Conservation (phyloP, 37 sponge, comb jelly and placozoan species). For the Haliclona indistincta region DNA sequence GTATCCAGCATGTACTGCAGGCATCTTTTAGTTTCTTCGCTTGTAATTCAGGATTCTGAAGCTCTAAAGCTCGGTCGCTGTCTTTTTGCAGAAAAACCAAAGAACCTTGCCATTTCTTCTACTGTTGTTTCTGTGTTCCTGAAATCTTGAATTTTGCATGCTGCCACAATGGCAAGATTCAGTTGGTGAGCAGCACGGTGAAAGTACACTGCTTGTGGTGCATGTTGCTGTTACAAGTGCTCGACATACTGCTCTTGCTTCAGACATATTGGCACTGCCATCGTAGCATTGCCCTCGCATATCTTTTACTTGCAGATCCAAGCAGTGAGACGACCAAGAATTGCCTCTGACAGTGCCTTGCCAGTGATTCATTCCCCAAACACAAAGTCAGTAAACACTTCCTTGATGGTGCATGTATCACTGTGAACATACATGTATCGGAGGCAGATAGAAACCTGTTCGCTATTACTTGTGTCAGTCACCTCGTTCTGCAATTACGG, state of each 20-base stretch:
- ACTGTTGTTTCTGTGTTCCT: constrained; percentile 47
- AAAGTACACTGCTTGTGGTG: constrained; percentile 38
- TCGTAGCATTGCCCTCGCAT: constrained; percentile 62
- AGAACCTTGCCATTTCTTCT: constrained; percentile 50
- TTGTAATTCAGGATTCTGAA: background rate
- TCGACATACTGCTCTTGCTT: constrained; percentile 36
- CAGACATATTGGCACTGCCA: constrained; percentile 53
- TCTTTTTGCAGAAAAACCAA: constrained; percentile 50
- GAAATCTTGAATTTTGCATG: constrained; percentile 43
- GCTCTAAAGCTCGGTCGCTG: constrained; percentile 44
- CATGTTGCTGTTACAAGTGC: constrained; percentile 40
- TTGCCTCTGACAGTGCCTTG: constrained; percentile 21
- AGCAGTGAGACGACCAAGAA: constrained; percentile 18
- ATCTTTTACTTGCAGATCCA: constrained; percentile 21
- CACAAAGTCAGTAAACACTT: constrained; percentile 57
- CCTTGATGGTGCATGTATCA: constrained; percentile 21
- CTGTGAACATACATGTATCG: constrained; percentile 33
- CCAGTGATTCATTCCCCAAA: constrained; percentile 58
- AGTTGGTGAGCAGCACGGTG: constrained; percentile 61
- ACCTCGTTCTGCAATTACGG: constrained; percentile 65
- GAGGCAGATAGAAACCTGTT: constrained; percentile 46
- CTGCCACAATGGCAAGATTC: constrained; percentile 51
- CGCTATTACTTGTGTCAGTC: constrained; percentile 50
- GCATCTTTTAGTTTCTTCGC: constrained; percentile 60
- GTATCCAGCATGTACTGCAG: constrained; percentile 59